phyloP scores from a whole-genome alignment of 2,113 vertebrate species.

The Podiceps cristatus region DNA sequence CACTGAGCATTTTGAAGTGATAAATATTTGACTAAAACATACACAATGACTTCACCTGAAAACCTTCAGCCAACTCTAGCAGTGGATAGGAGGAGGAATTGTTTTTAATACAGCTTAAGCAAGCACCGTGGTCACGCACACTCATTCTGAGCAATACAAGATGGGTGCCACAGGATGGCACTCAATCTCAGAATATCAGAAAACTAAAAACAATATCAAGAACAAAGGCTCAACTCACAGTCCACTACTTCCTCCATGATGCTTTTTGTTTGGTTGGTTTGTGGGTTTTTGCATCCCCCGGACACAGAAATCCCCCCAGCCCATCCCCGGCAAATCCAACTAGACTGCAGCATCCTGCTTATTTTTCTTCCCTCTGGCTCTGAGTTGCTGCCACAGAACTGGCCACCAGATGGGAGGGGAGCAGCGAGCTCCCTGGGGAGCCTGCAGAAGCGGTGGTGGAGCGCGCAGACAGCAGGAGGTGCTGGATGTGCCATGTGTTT shows the following conservation, averaged over 20 bases:
- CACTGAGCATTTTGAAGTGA: neutral
- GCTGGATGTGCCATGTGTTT: neutral
- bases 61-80: neutral
- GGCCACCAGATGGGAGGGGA: neutral
- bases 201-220: neutral
- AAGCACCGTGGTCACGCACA: neutral
- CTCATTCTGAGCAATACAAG: neutral
- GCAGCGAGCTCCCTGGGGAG: neutral
- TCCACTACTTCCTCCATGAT: conserved; percentile 21
- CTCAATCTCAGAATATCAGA: conserved; percentile 13
- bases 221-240: conserved; percentile 52
- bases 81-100: neutral
- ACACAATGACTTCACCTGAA: neutral
- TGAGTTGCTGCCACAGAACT: neutral
- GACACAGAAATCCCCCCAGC: neutral
- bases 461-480: neutral
- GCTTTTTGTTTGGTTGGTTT: neutral
- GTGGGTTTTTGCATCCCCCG: neutral
- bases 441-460: neutral
- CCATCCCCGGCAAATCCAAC: neutral
- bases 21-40: neutral
- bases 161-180: conserved; percentile 61
- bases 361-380: neutral
- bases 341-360: neutral
- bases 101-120: neutral